phyloP scores from a whole-genome alignment of 2,888 invertebrate species.

The Plemyria rubiginata region DNA sequence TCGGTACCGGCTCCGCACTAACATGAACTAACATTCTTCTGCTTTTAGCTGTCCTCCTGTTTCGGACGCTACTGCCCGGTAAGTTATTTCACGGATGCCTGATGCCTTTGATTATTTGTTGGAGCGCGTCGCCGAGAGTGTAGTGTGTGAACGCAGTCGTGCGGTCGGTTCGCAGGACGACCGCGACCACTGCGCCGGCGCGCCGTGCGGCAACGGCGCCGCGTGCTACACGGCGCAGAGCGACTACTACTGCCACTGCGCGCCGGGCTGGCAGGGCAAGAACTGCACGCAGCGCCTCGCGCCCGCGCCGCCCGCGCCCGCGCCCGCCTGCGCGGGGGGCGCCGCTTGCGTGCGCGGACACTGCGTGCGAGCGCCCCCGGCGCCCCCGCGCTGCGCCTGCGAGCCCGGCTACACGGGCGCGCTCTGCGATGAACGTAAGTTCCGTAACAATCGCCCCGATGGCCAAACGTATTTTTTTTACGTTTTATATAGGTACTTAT shows the following conservation, averaged over 20 bases:
- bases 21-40: constrained; percentile 70
- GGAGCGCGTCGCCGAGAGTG: too few relatives aligned
- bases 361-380: constrained; percentile 61
- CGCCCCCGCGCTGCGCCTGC: constrained; percentile 50
- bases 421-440: constrained; percentile 86
- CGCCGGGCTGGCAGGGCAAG: constrained; percentile 94
- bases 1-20: constrained; percentile 51
- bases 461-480: too few relatives aligned
- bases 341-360: constrained; percentile 82
- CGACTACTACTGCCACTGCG: constrained; percentile 96
- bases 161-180: constrained; percentile 86
- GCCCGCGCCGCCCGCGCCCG: constrained; percentile 67
- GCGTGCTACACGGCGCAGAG: constrained; percentile 94
- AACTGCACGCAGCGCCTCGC: constrained; percentile 89
- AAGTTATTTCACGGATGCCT: constrained; percentile 48
- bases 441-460: too few relatives aligned
- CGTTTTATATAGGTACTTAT: too few relatives aligned
- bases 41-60: constrained; percentile 80
- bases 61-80: constrained; percentile 76
- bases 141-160: background rate
- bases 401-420: constrained; percentile 85
- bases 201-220: constrained; percentile 94
- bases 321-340: constrained; percentile 51
- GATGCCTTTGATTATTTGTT: too few relatives aligned
- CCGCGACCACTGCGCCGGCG: constrained; percentile 94